Base-by-base conservation (phyloP, 2,797 vertebrate genomes). In the Chelon auratus region DNA sequence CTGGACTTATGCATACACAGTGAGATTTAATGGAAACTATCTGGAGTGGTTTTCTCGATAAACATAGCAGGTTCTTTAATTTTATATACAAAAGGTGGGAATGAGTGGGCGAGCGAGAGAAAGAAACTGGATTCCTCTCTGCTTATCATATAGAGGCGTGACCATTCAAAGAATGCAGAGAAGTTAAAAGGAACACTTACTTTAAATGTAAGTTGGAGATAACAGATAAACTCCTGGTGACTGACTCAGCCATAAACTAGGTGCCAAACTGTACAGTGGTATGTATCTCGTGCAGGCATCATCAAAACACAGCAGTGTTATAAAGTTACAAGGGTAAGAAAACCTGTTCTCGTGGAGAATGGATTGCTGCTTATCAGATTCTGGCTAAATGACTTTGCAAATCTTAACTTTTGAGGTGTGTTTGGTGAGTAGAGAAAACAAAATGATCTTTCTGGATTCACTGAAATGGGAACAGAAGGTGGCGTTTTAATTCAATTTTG, bases 161-260 rank as follows among this genome's bases (percentile, higher is more conserved):
- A 63, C 59, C 56, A 87, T 89, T 73, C 78, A 30, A 48, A 83
- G 89, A 91, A 90, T 92, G 83, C 68, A 0, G n/a, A 67, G 68
- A 22, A 30, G 67, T 75, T 66, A 45, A 73, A 30, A 54, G 73
- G 50, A 47, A 65, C 59, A 60, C 59, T 76, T 30, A 22, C 59
- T 72, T 74, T 61, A 26, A 72, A 30, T 2, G 22, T 2, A 78
- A 77, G 36, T 13, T n/a, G 62, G 15, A 80, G 81, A 86, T 85
- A 81, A 72, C 36, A 84, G 62, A 66, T 61, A 55, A 63, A 58
- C 52, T 1, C 33, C 52, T 0, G 11, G 43, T 3, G 45, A 42
- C 50, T 24, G 62, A 73, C 64, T 76, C 14, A 33, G 30, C 30
- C 30, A 47, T 37, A 71, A 79, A 58, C 2, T 53, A 48, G 48